phyloP scores from a whole-genome alignment of 2,113 vertebrate genomes.

The Tor tambroides region DNA sequence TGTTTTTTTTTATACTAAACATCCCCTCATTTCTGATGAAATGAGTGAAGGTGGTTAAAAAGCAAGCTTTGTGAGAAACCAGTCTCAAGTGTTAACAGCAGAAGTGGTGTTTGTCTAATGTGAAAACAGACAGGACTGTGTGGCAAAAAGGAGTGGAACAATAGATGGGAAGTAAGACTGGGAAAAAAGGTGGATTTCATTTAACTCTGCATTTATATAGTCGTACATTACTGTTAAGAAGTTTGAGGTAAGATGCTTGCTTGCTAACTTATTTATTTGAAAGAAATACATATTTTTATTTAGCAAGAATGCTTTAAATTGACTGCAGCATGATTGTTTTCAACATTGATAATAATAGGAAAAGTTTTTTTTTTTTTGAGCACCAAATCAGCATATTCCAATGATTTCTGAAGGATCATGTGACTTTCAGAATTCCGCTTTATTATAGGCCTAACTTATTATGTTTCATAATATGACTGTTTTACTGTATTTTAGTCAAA shows the following conservation, averaged over 20 bases:
- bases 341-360: neutral
- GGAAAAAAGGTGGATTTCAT: neutral
- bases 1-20: neutral
- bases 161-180: conserved; percentile 9
- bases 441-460: too few relatives aligned
- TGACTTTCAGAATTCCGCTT: neutral
- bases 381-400: neutral
- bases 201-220: neutral
- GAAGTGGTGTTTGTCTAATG: neutral
- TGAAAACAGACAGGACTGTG: neutral
- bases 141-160: conserved; percentile 6
- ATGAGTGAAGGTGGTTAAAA: neutral
- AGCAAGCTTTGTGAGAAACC: neutral
- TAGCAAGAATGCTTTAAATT: neutral
- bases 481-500: neutral
- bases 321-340: neutral
- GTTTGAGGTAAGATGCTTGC: neutral
- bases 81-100: neutral
- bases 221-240: neutral
- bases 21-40: neutral
- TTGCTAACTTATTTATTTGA: neutral
- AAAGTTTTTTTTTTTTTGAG: neutral
- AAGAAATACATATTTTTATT: neutral
- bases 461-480: neutral
- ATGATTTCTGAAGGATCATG: neutral